Evolutionary conservation across 2,797 vertebrate genomes (phyloP), one percentile per base, ranked within the genome.

Genomic region (Apogon hyalosoma): DNA sequence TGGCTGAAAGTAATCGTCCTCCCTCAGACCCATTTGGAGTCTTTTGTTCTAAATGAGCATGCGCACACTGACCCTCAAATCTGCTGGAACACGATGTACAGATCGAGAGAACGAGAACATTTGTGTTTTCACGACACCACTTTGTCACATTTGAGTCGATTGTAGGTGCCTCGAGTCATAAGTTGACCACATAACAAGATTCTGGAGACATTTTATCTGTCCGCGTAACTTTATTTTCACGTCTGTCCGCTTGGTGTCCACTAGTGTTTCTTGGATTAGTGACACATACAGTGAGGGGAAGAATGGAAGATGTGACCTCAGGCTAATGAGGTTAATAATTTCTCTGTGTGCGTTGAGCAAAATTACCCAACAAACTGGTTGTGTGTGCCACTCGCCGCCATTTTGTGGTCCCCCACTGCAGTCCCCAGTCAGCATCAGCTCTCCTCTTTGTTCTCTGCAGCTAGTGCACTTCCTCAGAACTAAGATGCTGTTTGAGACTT

Each of bases 301-400:
- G 55, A 85, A 85, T 65, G 54, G 63, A 43, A 16, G 41, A 63
- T 2, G 50, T 82, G 86, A 85, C 83, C 83, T 77, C 16, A 11
- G 5, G 42, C 57, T 86, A 87, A 84, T 67, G 83, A 75, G 84
- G 90, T 89, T 85, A 85, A 86, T 79, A 11, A 58, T 74, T 69
- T 78, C 79, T 11, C 75, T 28, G 63, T 16, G 1, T 38, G 59
- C 38, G 4, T 2, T 15, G 47, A 66, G 62, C 48, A 28, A 24
- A 63, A 61, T 63, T 54, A 41, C 65, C 53, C 78, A 53, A 60
- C 64, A 52, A 77, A 67, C 46, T 59, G 42, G 3, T 1, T 11
- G 15, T 12, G 16, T 10, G 4, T 7, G 3, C 53, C 56, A 24
- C 45, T 57, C 21, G n/a, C 36, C 48, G n/a, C 77, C 84, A 84